Evolutionary conservation across 2,113 vertebrate genomes (phyloP), one percentile per base, ranked within the genome.

Genomic region (Caranx ignobilis): DNA sequence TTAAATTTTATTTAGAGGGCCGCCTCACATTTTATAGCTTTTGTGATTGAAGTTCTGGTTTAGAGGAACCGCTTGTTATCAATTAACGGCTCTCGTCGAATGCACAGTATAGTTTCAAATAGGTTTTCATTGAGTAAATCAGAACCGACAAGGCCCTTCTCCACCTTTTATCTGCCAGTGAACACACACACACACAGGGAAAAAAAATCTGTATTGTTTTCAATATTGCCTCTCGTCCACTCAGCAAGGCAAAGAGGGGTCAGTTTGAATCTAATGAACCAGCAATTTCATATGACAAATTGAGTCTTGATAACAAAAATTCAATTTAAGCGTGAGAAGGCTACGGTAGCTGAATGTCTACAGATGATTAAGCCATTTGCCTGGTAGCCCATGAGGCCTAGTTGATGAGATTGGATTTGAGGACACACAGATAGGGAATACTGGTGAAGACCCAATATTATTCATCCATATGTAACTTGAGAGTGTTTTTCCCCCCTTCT

Each of bases 261-360:
- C 84, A 85, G 60, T 39, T 74, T 13, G 75, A 90, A 92, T 89
- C 61, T 82, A 91, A 91, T 92, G 65, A 85, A 89, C 63, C 73
- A 39, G 61, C 85, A 80, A 88, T 89, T 89, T 82, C 71, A 81
- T 52, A 67, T 73, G 83, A 83, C 65, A 89, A 91, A 93, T 86
- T 85, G 77, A 90, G 81, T 91, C 77, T 65, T 6, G 6, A 78
- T 86, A 67, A 26, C 45, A 68, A 85, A 71, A 82, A 93, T 82
- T 72, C 5, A 90, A 90, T 93, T 87, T 80, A 54, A 56, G 57
- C 3, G n/a, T 21, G 66, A 71, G 70, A 54, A 77, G 55, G 68
- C 76, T 75, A 71, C 43, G 16, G 72, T 68, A 62, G 57, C 64
- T 61, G 73, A 80, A 82, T 82, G 87, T 90, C 83, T 78, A 74